Evolutionary conservation across 1,140 invertebrate genomes (phyloP), one percentile per base, ranked within the genome.

Genomic region (Riptortus pedestris): DNA sequence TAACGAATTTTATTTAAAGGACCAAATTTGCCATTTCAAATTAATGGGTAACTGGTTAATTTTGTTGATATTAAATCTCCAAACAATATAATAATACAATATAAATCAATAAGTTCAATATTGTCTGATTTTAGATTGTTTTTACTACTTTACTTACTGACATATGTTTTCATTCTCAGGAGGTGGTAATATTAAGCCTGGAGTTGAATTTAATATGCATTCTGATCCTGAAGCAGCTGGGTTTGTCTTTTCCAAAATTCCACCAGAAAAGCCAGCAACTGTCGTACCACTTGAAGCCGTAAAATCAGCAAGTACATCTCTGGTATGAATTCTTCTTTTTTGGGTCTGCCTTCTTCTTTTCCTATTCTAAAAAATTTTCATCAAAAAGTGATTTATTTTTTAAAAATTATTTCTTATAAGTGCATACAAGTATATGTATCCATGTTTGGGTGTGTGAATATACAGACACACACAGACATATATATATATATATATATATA

Each of bases 191-290:
- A 73, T 79, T 14, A 80, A 80, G 20, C 68, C 79, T 0, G 76
- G 80, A 43, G 85, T 84, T 11, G 89, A 91, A 73, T 90, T 87
- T 70, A 91, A 91, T 74, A 91, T 91, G 70, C 79, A 79, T 58
- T 72, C 73, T 20, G 88, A 91, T 74, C 85, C 87, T 0, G 87
- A 90, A 75, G 85, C 86, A 24, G 88, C 84, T 43, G 38, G n/a
- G 11, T 43, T 11, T n/a, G 38, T 43, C 11, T 43, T 43, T 43
- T 43, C 38, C 11, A 43, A 43, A 43, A n/a, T n/a, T 11, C 11
- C 11, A 43, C 11, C n/a, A 11, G 38, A 43, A 11, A 9, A 43
- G 9, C 38, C 38, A 11, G n/a, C n/a, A 11, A 43, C 11, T 11
- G 38, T n/a, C 11, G 11, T 43, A 43, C 38, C 38, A 11, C n/a